Conservation (phyloP, 2,113 vertebrate species). For the Leptodactylus fuscus region DNA sequence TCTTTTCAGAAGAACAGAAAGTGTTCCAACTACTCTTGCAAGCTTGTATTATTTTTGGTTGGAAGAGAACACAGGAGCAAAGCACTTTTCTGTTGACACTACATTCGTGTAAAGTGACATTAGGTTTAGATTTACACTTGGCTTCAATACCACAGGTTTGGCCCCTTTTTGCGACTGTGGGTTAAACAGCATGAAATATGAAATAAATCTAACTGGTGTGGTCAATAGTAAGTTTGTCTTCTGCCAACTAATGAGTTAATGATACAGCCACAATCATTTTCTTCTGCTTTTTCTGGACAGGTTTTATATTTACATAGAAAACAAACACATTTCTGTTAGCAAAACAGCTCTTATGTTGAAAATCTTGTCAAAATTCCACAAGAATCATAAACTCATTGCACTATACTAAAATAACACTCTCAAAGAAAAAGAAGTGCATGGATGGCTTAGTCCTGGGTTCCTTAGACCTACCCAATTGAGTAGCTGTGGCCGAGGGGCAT, state of each 20-base stretch:
- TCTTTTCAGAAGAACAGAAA: neutral
- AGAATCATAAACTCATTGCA: neutral
- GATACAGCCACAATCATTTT: conserved; percentile 23
- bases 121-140: conserved; percentile 47
- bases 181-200: conserved; percentile 15
- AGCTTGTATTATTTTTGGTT: conserved; percentile 5
- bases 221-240: conserved; percentile 19
- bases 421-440: too few species aligned
- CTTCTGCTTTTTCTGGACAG: conserved; percentile 42
- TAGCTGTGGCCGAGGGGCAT: too few species aligned
- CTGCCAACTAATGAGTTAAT: conserved; percentile 48
- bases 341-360: conserved; percentile 21
- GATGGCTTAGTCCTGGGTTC: too few species aligned
- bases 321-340: conserved; percentile 21
- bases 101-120: conserved; percentile 33
- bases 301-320: conserved; percentile 41
- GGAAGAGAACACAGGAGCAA: neutral
- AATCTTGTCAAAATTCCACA: neutral
- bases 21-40: neutral
- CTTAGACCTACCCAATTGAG: too few species aligned
- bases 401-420: neutral
- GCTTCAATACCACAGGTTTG: neutral
- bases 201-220: conserved; percentile 25
- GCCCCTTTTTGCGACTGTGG: neutral
- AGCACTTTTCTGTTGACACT: conserved; percentile 2